Evolutionary conservation across 2,888 invertebrate species (phyloP).

Genomic region (Scaptomyza caliginosa): DNA sequence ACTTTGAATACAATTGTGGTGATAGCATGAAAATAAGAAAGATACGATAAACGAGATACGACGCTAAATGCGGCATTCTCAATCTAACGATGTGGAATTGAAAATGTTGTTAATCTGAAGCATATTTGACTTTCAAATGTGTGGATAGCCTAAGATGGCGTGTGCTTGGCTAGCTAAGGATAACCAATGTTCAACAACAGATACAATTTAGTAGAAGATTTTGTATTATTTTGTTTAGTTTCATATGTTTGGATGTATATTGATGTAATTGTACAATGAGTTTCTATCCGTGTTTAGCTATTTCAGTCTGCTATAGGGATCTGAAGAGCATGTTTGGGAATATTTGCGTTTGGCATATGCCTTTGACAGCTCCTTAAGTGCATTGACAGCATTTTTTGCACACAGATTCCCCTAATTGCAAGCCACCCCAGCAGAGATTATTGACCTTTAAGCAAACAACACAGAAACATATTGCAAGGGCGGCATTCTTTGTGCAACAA

Average conservation of each 20-base stretch:
- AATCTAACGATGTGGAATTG: neutral
- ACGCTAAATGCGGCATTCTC: neutral
- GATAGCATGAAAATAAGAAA: neutral
- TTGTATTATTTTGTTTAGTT: no score
- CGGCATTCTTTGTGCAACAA: constrained; percentile 49
- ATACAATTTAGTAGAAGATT: no score
- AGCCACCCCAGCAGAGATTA: constrained; percentile 64
- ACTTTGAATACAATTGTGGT: constrained; percentile 6
- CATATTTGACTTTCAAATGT: constrained; percentile 8
- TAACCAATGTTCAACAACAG: neutral
- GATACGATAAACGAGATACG: neutral
- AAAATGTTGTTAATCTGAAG: neutral
- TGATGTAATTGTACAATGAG: no score
- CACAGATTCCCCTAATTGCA: constrained; percentile 20
- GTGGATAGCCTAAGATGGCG: neutral
- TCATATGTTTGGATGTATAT: no score
- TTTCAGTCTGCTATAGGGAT: neutral
- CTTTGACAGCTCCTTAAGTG: constrained; percentile 1
- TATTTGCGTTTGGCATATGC: neutral
- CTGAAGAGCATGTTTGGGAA: neutral
- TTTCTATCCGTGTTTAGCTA: no score
- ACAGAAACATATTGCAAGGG: constrained; percentile 42
- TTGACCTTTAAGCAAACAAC: constrained; percentile 67
- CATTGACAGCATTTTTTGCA: constrained; percentile 30
- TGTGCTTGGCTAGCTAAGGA: neutral